Evolutionary conservation across 2,797 vertebrate species (phyloP).

Genomic region (Okamejei kenojei): DNA sequence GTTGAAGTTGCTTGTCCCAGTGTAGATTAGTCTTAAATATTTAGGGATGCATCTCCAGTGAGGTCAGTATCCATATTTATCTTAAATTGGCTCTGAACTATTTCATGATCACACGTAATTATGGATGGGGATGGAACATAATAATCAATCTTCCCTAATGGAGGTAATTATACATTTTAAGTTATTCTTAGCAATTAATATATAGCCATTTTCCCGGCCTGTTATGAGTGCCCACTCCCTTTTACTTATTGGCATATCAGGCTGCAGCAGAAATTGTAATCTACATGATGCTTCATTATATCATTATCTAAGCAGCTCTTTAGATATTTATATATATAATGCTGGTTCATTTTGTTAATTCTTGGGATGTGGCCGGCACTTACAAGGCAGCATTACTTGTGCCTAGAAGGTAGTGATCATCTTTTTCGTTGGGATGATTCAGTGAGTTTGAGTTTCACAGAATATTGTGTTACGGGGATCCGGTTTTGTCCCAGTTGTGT

Average conservation of each 20-base stretch:
- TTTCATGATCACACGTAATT: too few relatives aligned
- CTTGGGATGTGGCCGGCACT: not conserved
- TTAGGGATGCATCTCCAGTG: too few relatives aligned
- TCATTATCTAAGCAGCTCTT: not conserved
- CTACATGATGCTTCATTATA: not conserved
- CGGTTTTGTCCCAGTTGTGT: not conserved
- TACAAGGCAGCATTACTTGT: too few relatives aligned
- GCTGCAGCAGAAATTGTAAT: not conserved
- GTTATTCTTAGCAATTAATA: not conserved
- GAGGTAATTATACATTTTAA: too few relatives aligned
- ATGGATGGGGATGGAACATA: too few relatives aligned
- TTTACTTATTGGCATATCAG: not conserved
- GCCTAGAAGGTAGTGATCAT: not conserved
- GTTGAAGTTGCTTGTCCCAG: too few relatives aligned
- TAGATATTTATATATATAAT: not conserved
- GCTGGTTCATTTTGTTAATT: not conserved
- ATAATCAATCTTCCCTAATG: too few relatives aligned
- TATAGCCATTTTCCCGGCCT: not conserved
- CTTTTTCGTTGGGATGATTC: not conserved
- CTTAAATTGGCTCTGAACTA: too few relatives aligned
- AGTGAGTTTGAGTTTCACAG: not conserved
- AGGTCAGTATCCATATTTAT: too few relatives aligned
- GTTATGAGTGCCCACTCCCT: not conserved
- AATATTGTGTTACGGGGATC: not conserved
- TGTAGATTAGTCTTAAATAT: too few relatives aligned